Evolutionary conservation across 2,113 vertebrate genomes (phyloP).

Genomic region (Gavia stellata): DNA sequence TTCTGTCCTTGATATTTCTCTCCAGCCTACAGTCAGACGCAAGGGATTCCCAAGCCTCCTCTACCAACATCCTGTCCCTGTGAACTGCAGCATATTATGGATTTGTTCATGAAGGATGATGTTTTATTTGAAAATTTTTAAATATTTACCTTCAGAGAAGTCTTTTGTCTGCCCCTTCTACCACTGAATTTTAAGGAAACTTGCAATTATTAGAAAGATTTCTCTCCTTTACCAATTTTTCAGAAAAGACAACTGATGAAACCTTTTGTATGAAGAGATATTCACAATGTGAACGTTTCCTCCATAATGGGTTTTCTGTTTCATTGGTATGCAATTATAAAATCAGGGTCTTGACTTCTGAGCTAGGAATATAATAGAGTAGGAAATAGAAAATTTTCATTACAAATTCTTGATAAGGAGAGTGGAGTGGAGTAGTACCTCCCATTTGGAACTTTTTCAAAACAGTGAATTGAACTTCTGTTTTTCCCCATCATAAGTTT

Average conservation of each 20-base stretch:
- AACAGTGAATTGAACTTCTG: not conserved
- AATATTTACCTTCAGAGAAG: not conserved
- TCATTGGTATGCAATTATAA: not conserved
- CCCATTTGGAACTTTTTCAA: not conserved
- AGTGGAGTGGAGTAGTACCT: not conserved
- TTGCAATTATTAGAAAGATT: not conserved
- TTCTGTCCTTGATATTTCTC: not conserved
- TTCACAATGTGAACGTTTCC: not conserved
- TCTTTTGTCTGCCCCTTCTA: not conserved
- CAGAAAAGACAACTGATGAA: not conserved
- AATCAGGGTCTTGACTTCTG: not conserved
- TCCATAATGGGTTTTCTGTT: not conserved
- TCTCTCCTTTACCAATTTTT: not conserved
- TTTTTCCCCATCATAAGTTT: not conserved
- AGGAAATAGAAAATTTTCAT: not conserved
- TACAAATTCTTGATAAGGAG: not conserved
- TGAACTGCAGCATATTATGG: not conserved
- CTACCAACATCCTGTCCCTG: not conserved
- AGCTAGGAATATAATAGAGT: not conserved
- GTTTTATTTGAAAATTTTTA: not conserved
- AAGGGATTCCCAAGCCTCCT: not conserved
- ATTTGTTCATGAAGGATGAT: not conserved
- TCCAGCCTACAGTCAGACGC: not conserved
- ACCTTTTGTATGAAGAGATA: not conserved
- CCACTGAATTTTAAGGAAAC: not conserved